Percentiles rank a stretch among this genome's conserved stretches.
Conservation (phyloP, 2,113 vertebrate genomes). For the Danionella cerebrum region DNA sequence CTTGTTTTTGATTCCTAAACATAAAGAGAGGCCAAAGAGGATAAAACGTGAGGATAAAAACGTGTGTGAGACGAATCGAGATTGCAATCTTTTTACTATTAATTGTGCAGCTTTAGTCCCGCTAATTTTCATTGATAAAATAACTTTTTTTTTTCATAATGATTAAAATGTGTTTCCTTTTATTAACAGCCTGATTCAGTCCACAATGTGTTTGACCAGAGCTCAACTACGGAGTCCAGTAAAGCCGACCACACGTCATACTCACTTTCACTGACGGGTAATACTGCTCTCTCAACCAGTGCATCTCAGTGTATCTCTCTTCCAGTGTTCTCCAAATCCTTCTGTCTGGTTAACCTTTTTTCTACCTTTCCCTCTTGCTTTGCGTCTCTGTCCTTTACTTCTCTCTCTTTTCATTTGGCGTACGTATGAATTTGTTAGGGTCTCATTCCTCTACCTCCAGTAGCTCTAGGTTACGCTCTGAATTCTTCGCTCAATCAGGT, state of each 20-base stretch:
- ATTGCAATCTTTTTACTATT: too few relatives aligned
- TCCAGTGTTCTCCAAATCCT: background rate
- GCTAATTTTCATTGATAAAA: too few relatives aligned
- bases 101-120: too few relatives aligned
- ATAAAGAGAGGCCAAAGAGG: background rate
- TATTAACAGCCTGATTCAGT: conserved; percentile 2
- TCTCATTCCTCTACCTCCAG: conserved; percentile 41
- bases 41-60: too few relatives aligned
- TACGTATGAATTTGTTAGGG: conserved; percentile 17
- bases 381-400: background rate
- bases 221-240: conserved; percentile 15
- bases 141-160: too few relatives aligned
- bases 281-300: conserved; percentile 20
- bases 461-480: conserved; percentile 73
- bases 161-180: conserved; percentile 36
- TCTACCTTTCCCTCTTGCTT: conserved; percentile 4
- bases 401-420: conserved; percentile 1
- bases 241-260: conserved; percentile 34
- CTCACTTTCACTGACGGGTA: conserved; percentile 58
- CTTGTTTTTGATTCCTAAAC: background rate
- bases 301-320: background rate
- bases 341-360: conserved; percentile 8
- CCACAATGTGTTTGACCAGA: conserved; percentile 29
- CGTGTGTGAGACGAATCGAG: too few relatives aligned
- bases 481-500: conserved; percentile 81